Evolutionary conservation across 2,113 vertebrate species (phyloP), one percentile per base, ranked within the genome.

Genomic region (Cyprinus carpio): DNA sequence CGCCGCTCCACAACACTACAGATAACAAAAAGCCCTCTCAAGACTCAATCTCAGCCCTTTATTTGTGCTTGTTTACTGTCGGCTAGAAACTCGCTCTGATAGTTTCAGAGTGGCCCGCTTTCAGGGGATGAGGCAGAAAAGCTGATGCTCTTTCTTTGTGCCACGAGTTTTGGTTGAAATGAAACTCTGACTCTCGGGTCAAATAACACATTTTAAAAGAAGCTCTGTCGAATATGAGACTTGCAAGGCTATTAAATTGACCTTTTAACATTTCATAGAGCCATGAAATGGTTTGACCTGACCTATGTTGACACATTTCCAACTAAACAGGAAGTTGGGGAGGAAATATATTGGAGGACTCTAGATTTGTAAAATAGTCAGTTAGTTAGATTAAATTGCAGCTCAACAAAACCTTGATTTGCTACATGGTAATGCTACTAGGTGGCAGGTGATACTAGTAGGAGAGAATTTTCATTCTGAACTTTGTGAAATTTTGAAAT

Each of bases 11-110:
- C 76, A 40, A 62, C 76, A 79, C 76, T 79, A 58, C 76, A 72
- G 65, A 82, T 82, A 83, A 83, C 81, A 83, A 54, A 83, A 72
- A 83, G 81, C 67, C 81, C 29, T 83, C 81, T 83, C 81, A 83
- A 83, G 81, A 83, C 67, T 83, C 81, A 83, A 83, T 83, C 81
- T 72, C 81, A 37, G 23, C 31, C 20, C 81, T 83, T 81, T 72
- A 83, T 83, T 83, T 83, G 65, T 37, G 67, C 81, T 83, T 83
- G 67, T 83, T 83, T 83, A 58, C 81, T 72, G 81, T 40, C 31
- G 6, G 49, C 81, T 37, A 25, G 62, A 81, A 81, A 81, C 81
- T 72, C 43, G 5, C 29, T 34, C 67, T 58, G 81, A 83, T 72
- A 58, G 81, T 72, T 83, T 83, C 20, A 72, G 81, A 72, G 51